These are phyloP conservation scores for Poecile atricapillus DNA, from an alignment of 2,113 vertebrate species.

Conservation along the genomic window DNA sequence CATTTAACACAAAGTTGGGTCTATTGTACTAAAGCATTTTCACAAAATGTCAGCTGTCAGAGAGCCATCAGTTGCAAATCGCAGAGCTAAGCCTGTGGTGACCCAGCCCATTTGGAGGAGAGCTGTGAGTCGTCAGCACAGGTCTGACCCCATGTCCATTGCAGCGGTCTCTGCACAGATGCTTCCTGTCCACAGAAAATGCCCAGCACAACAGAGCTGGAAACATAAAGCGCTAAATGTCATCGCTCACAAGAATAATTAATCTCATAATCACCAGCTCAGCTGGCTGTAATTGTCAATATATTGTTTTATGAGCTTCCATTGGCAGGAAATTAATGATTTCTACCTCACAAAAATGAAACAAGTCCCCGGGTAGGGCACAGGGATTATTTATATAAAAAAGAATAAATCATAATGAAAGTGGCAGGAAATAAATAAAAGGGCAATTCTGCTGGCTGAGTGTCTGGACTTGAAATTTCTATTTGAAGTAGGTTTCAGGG, in stretches of 20 bases:
- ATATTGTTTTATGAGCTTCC: slow-evolving; percentile 41
- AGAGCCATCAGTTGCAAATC: neutral
- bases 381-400: slow-evolving; percentile 18
- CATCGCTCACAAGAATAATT: slow-evolving; percentile 20
- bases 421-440: slow-evolving; percentile 39
- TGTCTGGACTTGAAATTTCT: neutral
- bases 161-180: neutral
- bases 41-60: neutral
- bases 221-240: neutral
- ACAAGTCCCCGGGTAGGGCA: neutral
- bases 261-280: slow-evolving; percentile 48
- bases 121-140: neutral
- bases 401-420: slow-evolving; percentile 58
- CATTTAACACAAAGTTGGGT: neutral
- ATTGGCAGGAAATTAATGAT: slow-evolving; percentile 51
- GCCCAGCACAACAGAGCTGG: neutral
- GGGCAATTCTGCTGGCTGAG: neutral
- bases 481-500: neutral
- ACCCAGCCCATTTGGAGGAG: neutral
- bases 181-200: neutral
- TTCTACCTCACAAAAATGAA: slow-evolving; percentile 43
- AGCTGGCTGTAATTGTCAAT: slow-evolving; percentile 30
- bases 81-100: neutral
- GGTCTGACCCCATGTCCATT: neutral
- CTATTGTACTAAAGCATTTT: neutral